Base-by-base conservation (phyloP, 2,113 vertebrate species). In the Pseudopipra pipra region DNA sequence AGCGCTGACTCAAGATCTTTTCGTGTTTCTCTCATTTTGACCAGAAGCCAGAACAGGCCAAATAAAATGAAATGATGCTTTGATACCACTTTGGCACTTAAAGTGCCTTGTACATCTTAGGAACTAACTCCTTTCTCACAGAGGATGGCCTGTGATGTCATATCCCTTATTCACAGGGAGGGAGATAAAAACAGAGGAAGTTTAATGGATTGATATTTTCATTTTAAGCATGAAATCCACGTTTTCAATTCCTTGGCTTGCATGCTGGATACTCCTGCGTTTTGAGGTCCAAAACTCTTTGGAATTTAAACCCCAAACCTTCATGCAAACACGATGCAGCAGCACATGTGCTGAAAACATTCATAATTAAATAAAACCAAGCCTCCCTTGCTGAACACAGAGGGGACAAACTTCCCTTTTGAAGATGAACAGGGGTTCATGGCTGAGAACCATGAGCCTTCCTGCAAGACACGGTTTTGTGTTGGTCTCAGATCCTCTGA, bases 381-480 rank as follows among this genome's bases (percentile, higher is more conserved):
- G 13, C 9, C n/a, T 46, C 4, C 8, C 51, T 41, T 66, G 37
- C 28, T 79, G 43, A 72, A 66, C 8, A 46, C 3, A 31, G 51
- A 70, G 67, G 4, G 14, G 4, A 71, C 13, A 87, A 76, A 70
- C 21, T 61, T 90, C 21, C 13, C 4, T 72, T 87, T 62, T 63
- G 22, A 30, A 82, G 37, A 31, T 25, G 31, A 89, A 15, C 17
- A 33, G 28, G 5, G 11, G 9, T 41, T 86, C 2, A 1, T 2
- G 2, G 31, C 22, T 75, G 15, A 68, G 30, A 84, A 35, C 4
- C 5, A 13, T 1, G 20, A 15, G 25, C 62, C 37, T 55, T 72
- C 28, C 28, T 88, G 37, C 13, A 56, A 72, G 54, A 61, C 14
- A 56, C 0, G 0, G 12, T 61, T 83, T 65, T 2, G 0, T 44